Percentiles rank a stretch among this genome's conserved stretches.
Conservation (phyloP, 2,797 vertebrate genomes). For the Coilia nasus region DNA sequence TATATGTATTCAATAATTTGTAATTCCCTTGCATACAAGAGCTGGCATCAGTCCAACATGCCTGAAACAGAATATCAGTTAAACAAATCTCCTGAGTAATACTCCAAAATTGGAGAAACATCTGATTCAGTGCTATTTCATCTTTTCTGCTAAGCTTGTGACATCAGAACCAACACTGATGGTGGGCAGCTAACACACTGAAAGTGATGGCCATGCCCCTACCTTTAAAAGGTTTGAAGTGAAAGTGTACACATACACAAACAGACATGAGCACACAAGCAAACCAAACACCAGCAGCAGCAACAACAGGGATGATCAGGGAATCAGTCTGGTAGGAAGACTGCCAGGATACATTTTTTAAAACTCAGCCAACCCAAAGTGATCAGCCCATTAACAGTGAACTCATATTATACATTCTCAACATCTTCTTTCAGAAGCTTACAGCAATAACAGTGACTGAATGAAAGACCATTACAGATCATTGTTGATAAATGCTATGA, state of each 20-base stretch:
- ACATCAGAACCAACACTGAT: background rate
- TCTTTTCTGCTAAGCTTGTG: background rate
- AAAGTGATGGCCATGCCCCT: background rate
- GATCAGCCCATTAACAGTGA: conserved; percentile 1
- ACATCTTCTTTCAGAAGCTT: background rate
- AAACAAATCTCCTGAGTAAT: background rate
- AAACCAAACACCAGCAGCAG: background rate
- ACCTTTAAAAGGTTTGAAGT: background rate
- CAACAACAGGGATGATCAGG: conserved; percentile 2
- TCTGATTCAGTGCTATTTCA: background rate
- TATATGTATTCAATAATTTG: background rate
- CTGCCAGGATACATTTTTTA: conserved; percentile 75
- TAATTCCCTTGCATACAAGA: background rate
- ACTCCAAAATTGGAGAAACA: background rate
- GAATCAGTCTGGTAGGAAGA: conserved; percentile 76
- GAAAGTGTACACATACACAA: background rate
- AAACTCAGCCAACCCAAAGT: conserved; percentile 67
- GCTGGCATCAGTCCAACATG: background rate
- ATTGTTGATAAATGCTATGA: background rate
- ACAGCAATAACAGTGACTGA: background rate
- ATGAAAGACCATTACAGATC: background rate
- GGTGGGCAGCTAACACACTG: background rate
- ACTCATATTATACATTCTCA: background rate
- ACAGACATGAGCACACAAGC: background rate
- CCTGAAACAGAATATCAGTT: background rate